These are phyloP conservation scores for Nothura maculosa DNA, from an alignment of 2,797 vertebrate species.

Conservation along the genomic window DNA sequence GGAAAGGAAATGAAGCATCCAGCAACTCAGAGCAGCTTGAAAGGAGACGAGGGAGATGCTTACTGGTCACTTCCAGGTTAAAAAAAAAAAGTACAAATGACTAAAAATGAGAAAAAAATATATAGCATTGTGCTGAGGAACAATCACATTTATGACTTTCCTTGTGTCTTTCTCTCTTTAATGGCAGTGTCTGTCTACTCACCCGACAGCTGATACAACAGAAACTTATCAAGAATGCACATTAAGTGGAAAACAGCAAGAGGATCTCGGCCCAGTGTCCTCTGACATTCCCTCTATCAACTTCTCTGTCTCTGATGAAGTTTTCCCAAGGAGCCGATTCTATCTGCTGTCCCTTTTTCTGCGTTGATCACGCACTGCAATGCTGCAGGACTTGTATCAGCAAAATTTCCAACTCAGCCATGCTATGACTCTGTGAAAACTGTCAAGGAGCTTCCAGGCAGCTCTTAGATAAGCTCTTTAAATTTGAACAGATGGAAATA, in stretches of 20 bases:
- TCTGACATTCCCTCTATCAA: background rate
- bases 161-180: background rate
- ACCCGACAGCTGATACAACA: background rate
- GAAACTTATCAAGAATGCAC: background rate
- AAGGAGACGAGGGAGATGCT: background rate
- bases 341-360: background rate
- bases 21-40: background rate
- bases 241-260: constrained; percentile 27
- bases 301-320: background rate
- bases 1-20: background rate
- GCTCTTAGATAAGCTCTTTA: background rate
- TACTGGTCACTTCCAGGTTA: background rate
- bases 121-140: background rate
- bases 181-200: background rate
- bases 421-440: background rate
- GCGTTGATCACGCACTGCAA: background rate
- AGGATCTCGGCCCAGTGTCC: background rate
- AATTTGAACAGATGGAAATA: background rate
- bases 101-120: background rate
- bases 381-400: background rate
- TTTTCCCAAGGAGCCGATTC: background rate
- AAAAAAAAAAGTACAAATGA: background rate
- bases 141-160: constrained; percentile 18
- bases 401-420: background rate
- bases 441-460: background rate